Evolutionary conservation across 2,797 vertebrate genomes (phyloP), one percentile per base, ranked within the genome.

Genomic region (Anguilla obscura): DNA sequence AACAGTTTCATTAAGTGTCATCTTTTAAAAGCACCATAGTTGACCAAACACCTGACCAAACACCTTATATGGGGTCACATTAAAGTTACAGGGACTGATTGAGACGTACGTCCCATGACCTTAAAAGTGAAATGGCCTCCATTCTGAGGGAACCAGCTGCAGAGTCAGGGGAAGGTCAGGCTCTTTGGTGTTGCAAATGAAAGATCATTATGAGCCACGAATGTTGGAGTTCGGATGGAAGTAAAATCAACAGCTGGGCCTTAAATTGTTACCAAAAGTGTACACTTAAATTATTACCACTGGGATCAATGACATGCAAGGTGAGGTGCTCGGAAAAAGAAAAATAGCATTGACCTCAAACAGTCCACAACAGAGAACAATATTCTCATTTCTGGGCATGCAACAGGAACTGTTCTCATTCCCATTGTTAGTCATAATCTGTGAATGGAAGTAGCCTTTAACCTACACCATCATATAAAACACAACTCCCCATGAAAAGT

Each of bases 151-250:
- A 54, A 33, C n/a, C 66, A 71, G 66, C 52, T 85, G 83, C 83
- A 58, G 10, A 27, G 52, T 85, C 52, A 85, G 10, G 54, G 14
- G 30, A 10, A 85, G 83, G 83, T 85, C 83, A 85, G 83, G 52
- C 83, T 85, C 54, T 56, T 50, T 84, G 40, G 40, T 50, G 30
- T 24, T 24, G 6, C 71, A 76, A 40, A 76, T 76, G 71, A 76
- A 76, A 14, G 33, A 71, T 9, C 66, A 30, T 71, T 27, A 71
- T 9, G 27, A 1, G 2, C n/a, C n/a, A 71, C 66, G 9, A 40
- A 40, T 84, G 52, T 48, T 16, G n/a, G 16, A 82, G 36, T 80
- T 36, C 14, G 76, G 33, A 18, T 18, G 33, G 14, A 50, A 40
- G 45, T 45, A 50, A 48, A 48, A 21, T 30, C 52, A 56, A 85